Conservation (phyloP, 2,113 vertebrate species). For the Scophthalmus maximus region DNA sequence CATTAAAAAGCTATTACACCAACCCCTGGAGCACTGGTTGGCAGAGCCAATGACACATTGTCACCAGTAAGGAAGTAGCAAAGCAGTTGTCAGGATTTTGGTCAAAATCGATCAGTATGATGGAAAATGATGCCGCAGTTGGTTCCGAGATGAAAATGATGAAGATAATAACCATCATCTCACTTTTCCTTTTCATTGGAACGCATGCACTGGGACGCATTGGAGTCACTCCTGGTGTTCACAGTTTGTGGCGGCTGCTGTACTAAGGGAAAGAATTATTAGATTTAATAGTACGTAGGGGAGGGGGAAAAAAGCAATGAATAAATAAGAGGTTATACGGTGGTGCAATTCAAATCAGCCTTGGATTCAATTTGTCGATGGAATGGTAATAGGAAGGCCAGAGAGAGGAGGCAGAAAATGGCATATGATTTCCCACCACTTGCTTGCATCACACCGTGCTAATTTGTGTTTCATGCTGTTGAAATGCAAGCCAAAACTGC, state of each 20-base stretch:
- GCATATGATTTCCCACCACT: slow-evolving; percentile 68
- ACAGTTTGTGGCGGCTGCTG: slow-evolving; percentile 48
- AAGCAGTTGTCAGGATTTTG: slow-evolving; percentile 13
- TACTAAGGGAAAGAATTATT: slow-evolving; percentile 74
- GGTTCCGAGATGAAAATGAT: slow-evolving; percentile 1
- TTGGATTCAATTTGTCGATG: slow-evolving; percentile 80
- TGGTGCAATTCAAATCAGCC: slow-evolving; percentile 81
- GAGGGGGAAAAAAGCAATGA: slow-evolving; percentile 78
- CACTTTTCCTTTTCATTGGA: neutral
- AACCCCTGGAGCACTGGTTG: neutral
- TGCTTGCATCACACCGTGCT: slow-evolving; percentile 71
- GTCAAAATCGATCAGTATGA: slow-evolving; percentile 24
- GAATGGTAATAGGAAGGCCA: slow-evolving; percentile 74
- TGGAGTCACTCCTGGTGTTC: slow-evolving; percentile 59
- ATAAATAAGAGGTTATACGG: slow-evolving; percentile 79
- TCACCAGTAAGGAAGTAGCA: neutral
- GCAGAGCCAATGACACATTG: too few relatives aligned
- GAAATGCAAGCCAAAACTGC: slow-evolving; percentile 64
- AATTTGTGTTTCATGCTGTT: slow-evolving; percentile 77
- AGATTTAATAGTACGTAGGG: slow-evolving; percentile 79
- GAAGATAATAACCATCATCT: slow-evolving; percentile 45
- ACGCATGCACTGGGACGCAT: slow-evolving; percentile 27
- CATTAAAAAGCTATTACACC: neutral
- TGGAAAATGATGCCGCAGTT: slow-evolving; percentile 27
- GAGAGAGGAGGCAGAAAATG: slow-evolving; percentile 71